Evolutionary conservation across 2,797 vertebrate genomes (phyloP).

Genomic region (Psittacula derbiana): DNA sequence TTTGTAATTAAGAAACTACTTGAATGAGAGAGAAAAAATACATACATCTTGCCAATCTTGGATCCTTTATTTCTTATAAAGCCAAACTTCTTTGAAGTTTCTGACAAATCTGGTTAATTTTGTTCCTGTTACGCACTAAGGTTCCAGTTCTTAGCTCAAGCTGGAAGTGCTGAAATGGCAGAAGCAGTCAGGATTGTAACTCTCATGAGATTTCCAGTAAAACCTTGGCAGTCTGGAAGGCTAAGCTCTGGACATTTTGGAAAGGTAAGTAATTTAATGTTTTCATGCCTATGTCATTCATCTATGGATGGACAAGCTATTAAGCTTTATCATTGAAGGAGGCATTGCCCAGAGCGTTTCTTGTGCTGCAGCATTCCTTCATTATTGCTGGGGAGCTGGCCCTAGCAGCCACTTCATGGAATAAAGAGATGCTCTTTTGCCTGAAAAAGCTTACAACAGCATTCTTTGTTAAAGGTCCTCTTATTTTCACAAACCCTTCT

Average conservation of each 20-base stretch:
- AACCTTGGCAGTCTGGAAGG: background rate
- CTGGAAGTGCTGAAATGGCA: constrained; percentile 29
- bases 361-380: background rate
- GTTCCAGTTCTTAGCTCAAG: background rate
- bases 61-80: background rate
- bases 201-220: background rate
- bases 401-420: background rate
- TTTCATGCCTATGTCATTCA: background rate
- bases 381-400: background rate
- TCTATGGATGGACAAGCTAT: background rate
- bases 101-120: background rate
- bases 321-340: background rate
- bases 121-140: background rate
- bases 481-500: background rate
- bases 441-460: background rate
- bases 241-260: background rate
- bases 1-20: constrained; percentile 7
- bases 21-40: background rate
- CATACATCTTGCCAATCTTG: background rate
- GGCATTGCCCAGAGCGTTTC: background rate
- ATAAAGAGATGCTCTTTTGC: background rate
- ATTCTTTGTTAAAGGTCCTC: background rate
- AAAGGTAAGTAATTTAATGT: background rate
- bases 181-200: background rate
- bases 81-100: background rate